Conservation (phyloP, 2,113 vertebrate species). For the Calidris pugnax region DNA sequence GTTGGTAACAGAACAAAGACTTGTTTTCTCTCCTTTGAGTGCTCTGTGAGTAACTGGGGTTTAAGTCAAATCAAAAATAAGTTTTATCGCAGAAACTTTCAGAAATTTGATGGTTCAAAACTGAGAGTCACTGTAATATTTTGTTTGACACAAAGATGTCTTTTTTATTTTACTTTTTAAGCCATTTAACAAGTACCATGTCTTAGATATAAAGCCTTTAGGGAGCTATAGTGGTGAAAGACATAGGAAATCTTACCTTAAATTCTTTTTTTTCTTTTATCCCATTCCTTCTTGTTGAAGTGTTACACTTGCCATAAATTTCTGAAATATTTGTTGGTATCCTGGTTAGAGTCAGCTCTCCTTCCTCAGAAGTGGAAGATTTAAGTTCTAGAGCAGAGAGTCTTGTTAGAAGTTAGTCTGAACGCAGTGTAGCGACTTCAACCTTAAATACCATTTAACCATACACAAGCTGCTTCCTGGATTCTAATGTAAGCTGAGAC, state of each 20-base stretch:
- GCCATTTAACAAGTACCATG: background rate
- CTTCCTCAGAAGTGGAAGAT: background rate
- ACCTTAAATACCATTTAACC: background rate
- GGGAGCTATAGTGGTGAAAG: background rate
- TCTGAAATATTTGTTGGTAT: background rate
- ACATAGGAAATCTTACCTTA: background rate
- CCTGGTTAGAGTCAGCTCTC: background rate
- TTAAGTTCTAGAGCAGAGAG: background rate
- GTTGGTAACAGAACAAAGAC: background rate
- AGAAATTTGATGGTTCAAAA: background rate
- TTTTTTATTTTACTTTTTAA: background rate
- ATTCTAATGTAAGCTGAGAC: background rate
- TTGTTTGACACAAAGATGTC: background rate
- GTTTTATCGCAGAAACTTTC: background rate
- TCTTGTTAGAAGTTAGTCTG: background rate
- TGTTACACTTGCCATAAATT: background rate
- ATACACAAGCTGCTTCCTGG: background rate
- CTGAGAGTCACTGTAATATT: background rate
- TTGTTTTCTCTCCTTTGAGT: background rate
- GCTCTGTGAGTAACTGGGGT: background rate
- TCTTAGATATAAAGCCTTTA: background rate
- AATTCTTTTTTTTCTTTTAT: background rate
- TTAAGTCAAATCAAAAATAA: background rate
- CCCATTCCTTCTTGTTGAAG: background rate
- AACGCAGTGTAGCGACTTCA: background rate